Evolutionary conservation across 1,140 invertebrate genomes (phyloP).

Genomic region (Carposina sasakii): DNA sequence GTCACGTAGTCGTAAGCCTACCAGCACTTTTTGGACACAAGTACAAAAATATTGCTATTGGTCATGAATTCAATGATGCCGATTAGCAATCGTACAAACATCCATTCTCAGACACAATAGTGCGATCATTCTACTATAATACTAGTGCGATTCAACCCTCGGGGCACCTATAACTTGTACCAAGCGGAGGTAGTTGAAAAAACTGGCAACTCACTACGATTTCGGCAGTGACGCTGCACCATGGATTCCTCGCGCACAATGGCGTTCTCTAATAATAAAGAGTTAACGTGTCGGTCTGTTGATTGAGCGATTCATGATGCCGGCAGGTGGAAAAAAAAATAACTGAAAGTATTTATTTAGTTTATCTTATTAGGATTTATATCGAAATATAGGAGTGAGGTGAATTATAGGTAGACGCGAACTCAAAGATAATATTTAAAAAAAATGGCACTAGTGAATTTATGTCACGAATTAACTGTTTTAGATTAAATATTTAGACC

Average conservation of each 20-base stretch:
- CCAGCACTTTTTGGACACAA: background rate
- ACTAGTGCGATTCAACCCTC: background rate
- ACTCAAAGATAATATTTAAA: too few species aligned
- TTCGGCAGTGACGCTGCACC: too few species aligned
- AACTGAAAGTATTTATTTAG: too few species aligned
- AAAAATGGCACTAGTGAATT: too few species aligned
- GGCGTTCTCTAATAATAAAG: background rate
- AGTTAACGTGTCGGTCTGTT: background rate
- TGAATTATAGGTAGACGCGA: too few species aligned
- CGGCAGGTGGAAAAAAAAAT: background rate
- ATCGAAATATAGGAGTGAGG: too few species aligned
- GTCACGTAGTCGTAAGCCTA: background rate
- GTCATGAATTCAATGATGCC: background rate
- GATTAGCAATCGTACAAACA: background rate
- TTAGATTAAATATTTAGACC: too few species aligned
- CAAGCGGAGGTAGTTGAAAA: background rate
- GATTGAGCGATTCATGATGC: conserved; percentile 8
- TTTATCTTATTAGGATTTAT: too few species aligned
- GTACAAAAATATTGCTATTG: background rate
- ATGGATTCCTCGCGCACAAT: background rate
- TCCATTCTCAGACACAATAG: background rate
- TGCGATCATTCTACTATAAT: background rate
- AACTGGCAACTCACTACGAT: conserved; percentile 6
- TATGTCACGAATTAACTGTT: too few species aligned
- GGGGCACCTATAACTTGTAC: background rate